A percentile compares a stretch with the other conserved stretches of the same genome.
Evolutionary conservation across 2,797 vertebrate genomes (phyloP).

Genomic region (Enteromius afrohamiltoni): DNA sequence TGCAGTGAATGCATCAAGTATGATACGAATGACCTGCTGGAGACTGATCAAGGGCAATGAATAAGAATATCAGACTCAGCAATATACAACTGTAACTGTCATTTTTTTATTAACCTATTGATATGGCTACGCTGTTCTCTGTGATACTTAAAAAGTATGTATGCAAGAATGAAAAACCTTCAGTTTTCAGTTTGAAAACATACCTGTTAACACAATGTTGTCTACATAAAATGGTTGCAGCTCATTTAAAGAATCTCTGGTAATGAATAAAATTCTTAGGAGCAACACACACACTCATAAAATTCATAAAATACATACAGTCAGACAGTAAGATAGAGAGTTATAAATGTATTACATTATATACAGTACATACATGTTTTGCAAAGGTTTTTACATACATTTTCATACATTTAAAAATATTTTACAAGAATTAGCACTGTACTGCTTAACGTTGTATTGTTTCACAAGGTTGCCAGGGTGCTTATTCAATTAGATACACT

Average conservation of each 20-base stretch:
- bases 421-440: neutral
- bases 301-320: neutral
- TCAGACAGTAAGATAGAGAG: no score
- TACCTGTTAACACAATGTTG: neutral
- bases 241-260: neutral
- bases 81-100: neutral
- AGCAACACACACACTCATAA: neutral
- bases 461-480: neutral
- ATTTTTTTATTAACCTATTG: neutral
- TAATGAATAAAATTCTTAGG: neutral
- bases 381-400: neutral
- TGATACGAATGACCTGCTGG: neutral
- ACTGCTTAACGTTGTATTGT: neutral
- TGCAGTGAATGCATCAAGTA: neutral
- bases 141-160: neutral
- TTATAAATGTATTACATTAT: neutral
- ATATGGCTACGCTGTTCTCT: neutral
- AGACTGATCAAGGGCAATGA: neutral
- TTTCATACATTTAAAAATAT: neutral
- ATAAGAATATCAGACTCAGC: neutral
- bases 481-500: neutral
- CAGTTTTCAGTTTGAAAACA: neutral
- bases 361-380: neutral
- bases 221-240: neutral
- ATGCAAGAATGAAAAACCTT: neutral